These are phyloP conservation scores for Tachina fera DNA, from an alignment of 2,888 invertebrate species.

Conservation along the genomic window DNA sequence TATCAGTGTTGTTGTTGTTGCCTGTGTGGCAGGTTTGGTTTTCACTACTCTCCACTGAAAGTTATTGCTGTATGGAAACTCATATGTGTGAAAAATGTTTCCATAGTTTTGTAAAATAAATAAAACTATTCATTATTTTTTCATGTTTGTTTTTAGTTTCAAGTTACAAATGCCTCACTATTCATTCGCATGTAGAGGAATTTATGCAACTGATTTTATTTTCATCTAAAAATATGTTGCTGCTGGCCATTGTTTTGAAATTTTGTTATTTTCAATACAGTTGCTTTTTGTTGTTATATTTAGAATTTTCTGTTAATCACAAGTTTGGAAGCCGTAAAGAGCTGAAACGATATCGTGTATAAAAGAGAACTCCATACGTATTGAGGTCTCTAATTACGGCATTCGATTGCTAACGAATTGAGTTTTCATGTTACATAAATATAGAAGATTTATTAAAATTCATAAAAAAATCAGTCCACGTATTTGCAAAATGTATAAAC, in stretches of 20 bases:
- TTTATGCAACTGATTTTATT: constrained; percentile 39
- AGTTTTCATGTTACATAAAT: too few relatives aligned
- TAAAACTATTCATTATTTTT: constrained; percentile 43
- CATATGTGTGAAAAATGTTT: constrained; percentile 27
- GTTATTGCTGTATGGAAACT: background rate
- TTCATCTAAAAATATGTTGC: constrained; percentile 14
- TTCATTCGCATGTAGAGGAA: background rate
- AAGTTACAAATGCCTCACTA: constrained; percentile 8
- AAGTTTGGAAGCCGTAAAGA: constrained; percentile 47
- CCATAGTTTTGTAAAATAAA: constrained; percentile 40
- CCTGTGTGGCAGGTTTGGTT: background rate
- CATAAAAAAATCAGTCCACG: too few relatives aligned
- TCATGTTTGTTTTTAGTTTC: constrained; percentile 24
- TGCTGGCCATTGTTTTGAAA: constrained; percentile 21
- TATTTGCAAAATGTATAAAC: too few relatives aligned
- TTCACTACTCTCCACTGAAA: background rate
- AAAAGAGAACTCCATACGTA: constrained; percentile 5
- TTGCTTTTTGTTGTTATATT: constrained; percentile 34
- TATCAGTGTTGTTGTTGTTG: background rate
- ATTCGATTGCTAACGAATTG: too few relatives aligned
- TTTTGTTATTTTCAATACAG: constrained; percentile 34
- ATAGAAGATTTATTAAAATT: too few relatives aligned
- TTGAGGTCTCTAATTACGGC: background rate
- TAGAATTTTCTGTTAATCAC: constrained; percentile 32
- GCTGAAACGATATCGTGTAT: too few relatives aligned